phyloP scores from a whole-genome alignment of 2,797 vertebrate species.

The Cyprinodon diabolis region DNA sequence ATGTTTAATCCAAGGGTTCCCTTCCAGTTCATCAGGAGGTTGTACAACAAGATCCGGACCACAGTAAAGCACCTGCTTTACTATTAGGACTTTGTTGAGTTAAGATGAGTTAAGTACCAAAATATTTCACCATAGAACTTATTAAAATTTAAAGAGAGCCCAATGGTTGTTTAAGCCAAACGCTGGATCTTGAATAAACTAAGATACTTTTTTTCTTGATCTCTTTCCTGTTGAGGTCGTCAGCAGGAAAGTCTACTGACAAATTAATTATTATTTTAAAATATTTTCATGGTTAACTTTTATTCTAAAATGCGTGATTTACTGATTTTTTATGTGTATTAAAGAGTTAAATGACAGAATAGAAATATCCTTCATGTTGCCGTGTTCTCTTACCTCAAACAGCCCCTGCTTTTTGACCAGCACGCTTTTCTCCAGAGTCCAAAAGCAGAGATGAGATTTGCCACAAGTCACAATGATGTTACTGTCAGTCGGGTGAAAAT shows the following conservation, averaged over 20 bases:
- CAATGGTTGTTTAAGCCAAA: not conserved
- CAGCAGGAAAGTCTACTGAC: too few relatives aligned
- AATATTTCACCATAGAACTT: too few relatives aligned
- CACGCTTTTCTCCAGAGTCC: constrained; percentile 91
- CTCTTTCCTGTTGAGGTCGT: too few relatives aligned
- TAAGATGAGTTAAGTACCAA: too few relatives aligned
- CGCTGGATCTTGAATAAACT: not conserved
- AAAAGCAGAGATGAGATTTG: constrained; percentile 97
- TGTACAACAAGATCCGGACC: too few relatives aligned
- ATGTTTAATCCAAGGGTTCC: too few relatives aligned
- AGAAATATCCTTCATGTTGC: too few relatives aligned
- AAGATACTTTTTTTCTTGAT: too few relatives aligned
- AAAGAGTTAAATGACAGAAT: not conserved
- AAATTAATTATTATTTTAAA: too few relatives aligned
- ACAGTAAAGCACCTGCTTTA: too few relatives aligned
- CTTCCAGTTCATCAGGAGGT: too few relatives aligned
- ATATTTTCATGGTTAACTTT: not conserved
- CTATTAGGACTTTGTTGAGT: too few relatives aligned
- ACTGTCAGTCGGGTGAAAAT: constrained; percentile 98
- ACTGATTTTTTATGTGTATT: not conserved
- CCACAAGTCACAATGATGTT: constrained; percentile 95
- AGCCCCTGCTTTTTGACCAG: constrained; percentile 96
- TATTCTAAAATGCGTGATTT: not conserved
- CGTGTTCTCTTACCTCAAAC: constrained; percentile 87
- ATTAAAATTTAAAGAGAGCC: not conserved